Conservation (phyloP, 2,797 vertebrate species). For the Sebastiscus albofasciatus region DNA sequence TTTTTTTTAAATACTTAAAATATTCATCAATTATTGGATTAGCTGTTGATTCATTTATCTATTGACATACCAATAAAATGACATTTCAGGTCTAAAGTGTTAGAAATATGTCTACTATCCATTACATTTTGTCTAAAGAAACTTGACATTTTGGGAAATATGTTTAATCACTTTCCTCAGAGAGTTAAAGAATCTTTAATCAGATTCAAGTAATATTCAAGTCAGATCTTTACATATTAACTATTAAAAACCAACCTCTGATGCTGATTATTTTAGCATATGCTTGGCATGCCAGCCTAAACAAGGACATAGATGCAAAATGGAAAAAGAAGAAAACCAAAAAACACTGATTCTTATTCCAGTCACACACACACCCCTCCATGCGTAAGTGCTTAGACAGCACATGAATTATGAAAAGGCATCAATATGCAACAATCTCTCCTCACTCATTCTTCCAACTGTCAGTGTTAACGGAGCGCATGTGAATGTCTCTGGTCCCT, state of each 20-base stretch:
- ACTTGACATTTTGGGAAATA: too few relatives aligned
- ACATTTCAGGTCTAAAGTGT: too few relatives aligned
- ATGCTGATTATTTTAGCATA: not conserved
- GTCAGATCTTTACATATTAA: not conserved
- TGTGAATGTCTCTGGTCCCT: not conserved
- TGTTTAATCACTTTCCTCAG: too few relatives aligned
- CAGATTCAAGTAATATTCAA: not conserved
- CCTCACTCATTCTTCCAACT: conserved; percentile 21
- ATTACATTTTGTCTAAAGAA: not conserved
- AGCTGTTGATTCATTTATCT: not conserved
- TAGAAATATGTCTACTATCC: too few relatives aligned
- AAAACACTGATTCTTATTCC: conserved; percentile 31
- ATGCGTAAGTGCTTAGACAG: conserved; percentile 41
- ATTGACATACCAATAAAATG: not conserved
- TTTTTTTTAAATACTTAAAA: too few relatives aligned
- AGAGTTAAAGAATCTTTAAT: not conserved
- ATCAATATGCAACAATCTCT: conserved; percentile 56
- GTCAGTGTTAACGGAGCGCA: conserved; percentile 11
- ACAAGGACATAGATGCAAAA: not conserved
- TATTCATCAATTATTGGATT: not conserved
- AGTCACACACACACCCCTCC: conserved; percentile 30
- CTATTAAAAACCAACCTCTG: not conserved
- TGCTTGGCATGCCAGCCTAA: not conserved
- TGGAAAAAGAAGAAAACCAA: not conserved
- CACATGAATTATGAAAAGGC: conserved; percentile 65